phyloP scores from a whole-genome alignment of 2,113 vertebrate species.

The Stomatorhinus ivindoensis region DNA sequence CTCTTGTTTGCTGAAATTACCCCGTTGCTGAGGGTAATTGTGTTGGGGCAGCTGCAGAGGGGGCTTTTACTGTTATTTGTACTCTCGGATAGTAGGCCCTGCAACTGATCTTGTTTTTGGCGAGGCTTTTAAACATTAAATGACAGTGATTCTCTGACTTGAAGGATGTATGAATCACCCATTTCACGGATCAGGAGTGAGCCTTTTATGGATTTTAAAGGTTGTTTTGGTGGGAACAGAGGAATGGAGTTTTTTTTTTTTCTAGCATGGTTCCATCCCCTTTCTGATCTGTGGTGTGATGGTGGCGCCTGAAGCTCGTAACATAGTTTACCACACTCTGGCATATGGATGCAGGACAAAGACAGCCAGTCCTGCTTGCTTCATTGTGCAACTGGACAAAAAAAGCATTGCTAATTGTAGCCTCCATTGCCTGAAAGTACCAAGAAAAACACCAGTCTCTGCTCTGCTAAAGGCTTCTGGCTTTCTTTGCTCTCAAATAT shows the following conservation, averaged over 20 bases:
- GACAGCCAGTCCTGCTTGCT: background rate
- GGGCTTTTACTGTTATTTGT: slow-evolving; percentile 28
- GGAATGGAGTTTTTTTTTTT: background rate
- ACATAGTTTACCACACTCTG: background rate
- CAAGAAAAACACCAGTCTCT: background rate
- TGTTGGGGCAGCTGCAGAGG: slow-evolving; percentile 24
- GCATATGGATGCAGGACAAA: background rate
- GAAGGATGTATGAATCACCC: background rate
- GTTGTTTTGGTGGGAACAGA: background rate
- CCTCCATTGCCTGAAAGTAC: background rate
- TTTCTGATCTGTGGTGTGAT: background rate
- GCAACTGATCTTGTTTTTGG: background rate
- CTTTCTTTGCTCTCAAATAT: background rate
- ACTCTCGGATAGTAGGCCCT: background rate
- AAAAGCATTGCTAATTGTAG: background rate
- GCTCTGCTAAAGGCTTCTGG: background rate
- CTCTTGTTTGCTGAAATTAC: slow-evolving; percentile 6
- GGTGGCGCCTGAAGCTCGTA: background rate
- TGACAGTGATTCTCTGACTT: background rate
- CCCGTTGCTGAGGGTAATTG: slow-evolving; percentile 20
- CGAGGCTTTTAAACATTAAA: background rate
- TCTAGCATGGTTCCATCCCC: background rate
- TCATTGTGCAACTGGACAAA: slow-evolving; percentile 4
- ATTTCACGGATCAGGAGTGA: background rate
- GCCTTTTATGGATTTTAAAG: background rate